Base-by-base conservation (phyloP, 2,888 invertebrate genomes). In the Eupithecia subfuscata region DNA sequence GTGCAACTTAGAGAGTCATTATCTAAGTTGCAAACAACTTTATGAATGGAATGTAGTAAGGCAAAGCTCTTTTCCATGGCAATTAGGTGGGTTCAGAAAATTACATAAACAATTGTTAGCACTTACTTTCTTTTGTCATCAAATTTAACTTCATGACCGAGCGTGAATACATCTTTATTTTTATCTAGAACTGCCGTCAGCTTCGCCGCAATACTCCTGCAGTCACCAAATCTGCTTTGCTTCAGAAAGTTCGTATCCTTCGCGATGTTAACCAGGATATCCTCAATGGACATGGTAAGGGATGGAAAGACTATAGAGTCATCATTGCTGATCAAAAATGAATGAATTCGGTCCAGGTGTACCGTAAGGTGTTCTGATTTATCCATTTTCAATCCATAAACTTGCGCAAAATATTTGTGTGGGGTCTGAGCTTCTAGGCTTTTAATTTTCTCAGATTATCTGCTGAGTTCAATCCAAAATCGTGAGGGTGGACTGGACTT, bases 261-360 rank as follows among this genome's bases (percentile, higher is more conserved):
- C 5, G 77, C 82, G 16, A 90, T 78, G 16, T 79, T 79, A 0
- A 82, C 72, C 6, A 90, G 73, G 52, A 88, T 77, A 0, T 82
- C 82, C 56, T 86, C 82, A 9, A 83, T 75, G 2, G 76, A 45
- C 1, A 75, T 73, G 0, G 84, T 73, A 25, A 83, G 72, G 7
- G 75, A 72, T 0, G 82, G 81, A 43, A 89, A 87, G 65, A 75
- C 73, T 8, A 86, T 5, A 43, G 85, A 82, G 0, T 43, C 78
- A 0, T 77, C 75, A 7, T 75, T 45, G 69, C 81, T 83, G 30
- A 78, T 74, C 5, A 90, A 75, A 76, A 85, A 88, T 8, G 70
- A 14, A 18, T 78, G 63, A 25, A 85, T 78, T 69, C 79, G 78
- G 6, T 79, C 60, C 0, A 87, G 71, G 69, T 82, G 83, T 34